phyloP scores from a whole-genome alignment of 2,888 invertebrate species.

The Polyommatus iphigenia region DNA sequence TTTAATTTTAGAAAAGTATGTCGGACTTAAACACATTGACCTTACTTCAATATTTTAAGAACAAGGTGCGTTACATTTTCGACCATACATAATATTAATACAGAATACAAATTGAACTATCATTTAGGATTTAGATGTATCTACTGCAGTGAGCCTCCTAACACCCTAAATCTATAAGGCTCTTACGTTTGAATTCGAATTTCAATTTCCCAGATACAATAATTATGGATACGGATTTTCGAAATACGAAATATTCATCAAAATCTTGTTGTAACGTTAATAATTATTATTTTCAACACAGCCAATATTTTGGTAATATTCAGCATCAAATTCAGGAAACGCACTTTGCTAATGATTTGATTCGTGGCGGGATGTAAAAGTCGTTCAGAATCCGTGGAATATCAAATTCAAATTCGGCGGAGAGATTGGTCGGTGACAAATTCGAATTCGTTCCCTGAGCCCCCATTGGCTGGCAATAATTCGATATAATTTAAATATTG shows the following conservation, averaged over 20 bases:
- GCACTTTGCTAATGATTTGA: constrained; percentile 21
- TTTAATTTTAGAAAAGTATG: too few species aligned
- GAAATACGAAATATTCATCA: constrained; percentile 4
- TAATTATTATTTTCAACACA: background rate
- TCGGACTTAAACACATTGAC: too few species aligned
- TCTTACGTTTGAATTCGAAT: background rate
- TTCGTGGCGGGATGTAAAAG: constrained; percentile 14
- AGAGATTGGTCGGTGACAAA: constrained; percentile 55
- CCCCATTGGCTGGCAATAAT: constrained; percentile 66
- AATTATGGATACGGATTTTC: background rate
- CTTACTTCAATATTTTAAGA: too few species aligned
- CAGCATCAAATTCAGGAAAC: background rate
- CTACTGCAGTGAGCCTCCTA: background rate
- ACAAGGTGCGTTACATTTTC: too few species aligned
- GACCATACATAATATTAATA: too few species aligned
- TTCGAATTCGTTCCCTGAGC: constrained; percentile 44
- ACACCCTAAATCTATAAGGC: background rate
- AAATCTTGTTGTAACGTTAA: background rate
- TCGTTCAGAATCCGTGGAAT: constrained; percentile 50
- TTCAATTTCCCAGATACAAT: background rate
- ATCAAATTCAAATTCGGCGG: constrained; percentile 58
- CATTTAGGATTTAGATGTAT: background rate
- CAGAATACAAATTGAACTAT: background rate
- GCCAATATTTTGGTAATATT: constrained; percentile 7
- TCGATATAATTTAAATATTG: constrained; percentile 77